A percentile compares a stretch with the other conserved stretches of the same genome.
Evolutionary conservation across 2,113 vertebrate species (phyloP).

Genomic region (Orientallactaga bullata): DNA sequence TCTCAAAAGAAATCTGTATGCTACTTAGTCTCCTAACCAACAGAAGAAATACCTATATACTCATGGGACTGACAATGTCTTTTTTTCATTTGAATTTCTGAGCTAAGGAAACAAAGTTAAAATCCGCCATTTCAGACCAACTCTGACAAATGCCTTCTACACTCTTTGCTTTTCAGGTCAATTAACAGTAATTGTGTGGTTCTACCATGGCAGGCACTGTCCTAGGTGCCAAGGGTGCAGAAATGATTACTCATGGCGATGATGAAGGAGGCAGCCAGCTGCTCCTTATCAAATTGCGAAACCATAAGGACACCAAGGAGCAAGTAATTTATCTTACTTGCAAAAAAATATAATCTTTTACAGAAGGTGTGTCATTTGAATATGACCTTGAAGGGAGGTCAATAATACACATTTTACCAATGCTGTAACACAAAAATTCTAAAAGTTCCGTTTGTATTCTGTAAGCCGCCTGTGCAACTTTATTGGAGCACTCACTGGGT

Average conservation of each 20-base stretch:
- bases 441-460: neutral
- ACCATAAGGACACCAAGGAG: neutral
- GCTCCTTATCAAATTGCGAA: neutral
- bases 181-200: neutral
- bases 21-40: neutral
- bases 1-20: neutral
- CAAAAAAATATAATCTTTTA: conserved; percentile 47
- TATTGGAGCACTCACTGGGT: neutral
- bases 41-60: neutral
- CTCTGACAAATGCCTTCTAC: neutral
- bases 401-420: neutral
- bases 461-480: neutral
- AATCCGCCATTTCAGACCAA: neutral
- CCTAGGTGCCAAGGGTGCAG: neutral
- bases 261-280: neutral
- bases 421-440: neutral
- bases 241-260: neutral
- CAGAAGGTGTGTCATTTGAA: neutral
- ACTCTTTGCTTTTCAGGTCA: neutral
- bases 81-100: conserved; percentile 9
- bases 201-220: neutral
- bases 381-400: neutral
- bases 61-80: neutral
- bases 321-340: neutral
- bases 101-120: conserved; percentile 16